Conservation (phyloP, 2,113 vertebrate species). For the Psilopsiagon aurifrons region DNA sequence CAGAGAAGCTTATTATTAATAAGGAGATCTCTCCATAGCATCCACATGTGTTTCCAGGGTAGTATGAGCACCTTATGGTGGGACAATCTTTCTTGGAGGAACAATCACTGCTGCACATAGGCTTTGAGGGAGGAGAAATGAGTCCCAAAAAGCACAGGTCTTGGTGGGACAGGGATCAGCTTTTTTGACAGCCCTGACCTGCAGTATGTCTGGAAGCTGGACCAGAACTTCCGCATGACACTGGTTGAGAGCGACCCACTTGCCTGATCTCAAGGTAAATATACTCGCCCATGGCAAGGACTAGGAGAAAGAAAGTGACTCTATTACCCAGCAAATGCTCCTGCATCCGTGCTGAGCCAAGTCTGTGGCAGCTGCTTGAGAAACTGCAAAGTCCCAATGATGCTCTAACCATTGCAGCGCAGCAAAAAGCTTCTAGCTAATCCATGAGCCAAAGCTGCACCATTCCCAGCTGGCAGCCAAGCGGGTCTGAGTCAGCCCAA, state of each 20-base stretch:
- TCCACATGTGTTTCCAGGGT: neutral
- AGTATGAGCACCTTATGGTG: neutral
- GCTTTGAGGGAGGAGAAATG: neutral
- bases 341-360: neutral
- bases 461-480: accelerated
- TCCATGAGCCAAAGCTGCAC: neutral
- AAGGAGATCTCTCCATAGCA: neutral
- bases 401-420: neutral
- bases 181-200: neutral
- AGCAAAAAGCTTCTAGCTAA: neutral
- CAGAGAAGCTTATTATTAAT: neutral
- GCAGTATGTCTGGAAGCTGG: neutral
- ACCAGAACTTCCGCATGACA: neutral
- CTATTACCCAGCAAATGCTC: neutral
- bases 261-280: accelerated
- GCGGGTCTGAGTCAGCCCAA: neutral
- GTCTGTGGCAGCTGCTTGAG: neutral
- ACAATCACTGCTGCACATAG: neutral
- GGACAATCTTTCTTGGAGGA: neutral
- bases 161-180: neutral
- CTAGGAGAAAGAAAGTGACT: neutral
- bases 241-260: neutral
- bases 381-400: neutral
- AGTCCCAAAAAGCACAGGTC: neutral
- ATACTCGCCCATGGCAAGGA: neutral